A percentile compares a stretch with the other conserved stretches of the same genome.
Conservation (phyloP, 1,140 invertebrate genomes). For the Aphaenogaster ashmeadi region DNA sequence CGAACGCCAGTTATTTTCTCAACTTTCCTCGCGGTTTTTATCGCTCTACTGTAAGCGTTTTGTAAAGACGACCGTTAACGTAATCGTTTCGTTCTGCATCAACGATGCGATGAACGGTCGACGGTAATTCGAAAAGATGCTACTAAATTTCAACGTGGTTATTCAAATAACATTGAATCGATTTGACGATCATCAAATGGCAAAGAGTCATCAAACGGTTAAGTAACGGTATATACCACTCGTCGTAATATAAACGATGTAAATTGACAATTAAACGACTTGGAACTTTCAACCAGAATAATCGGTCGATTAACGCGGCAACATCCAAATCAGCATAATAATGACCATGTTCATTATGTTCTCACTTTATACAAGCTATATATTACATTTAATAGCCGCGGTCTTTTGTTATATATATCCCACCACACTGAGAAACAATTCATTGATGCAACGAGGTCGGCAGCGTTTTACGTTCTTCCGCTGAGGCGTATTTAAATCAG, state of each 20-base stretch:
- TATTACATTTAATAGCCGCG: slow-evolving; percentile 28
- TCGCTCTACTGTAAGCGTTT: slow-evolving; percentile 4
- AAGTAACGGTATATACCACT: not conserved
- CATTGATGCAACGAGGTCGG: slow-evolving; percentile 40
- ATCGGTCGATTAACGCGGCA: slow-evolving; percentile 11
- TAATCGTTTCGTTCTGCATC: slow-evolving; percentile 63
- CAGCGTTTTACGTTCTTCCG: slow-evolving; percentile 60
- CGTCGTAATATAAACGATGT: not conserved
- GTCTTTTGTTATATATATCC: slow-evolving; percentile 10
- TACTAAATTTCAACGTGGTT: not conserved
- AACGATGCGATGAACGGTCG: not conserved
- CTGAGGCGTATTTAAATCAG: slow-evolving; percentile 40
- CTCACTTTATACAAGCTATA: slow-evolving; percentile 2
- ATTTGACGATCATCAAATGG: not conserved
- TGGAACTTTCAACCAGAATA: not conserved
- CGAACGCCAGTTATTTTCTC: slow-evolving; percentile 11
- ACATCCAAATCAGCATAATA: slow-evolving; percentile 11
- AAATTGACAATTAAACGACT: slow-evolving; percentile 43
- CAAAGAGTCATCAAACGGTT: not conserved
- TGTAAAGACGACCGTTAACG: slow-evolving; percentile 47
- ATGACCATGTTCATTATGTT: slow-evolving; percentile 16
- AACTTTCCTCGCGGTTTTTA: slow-evolving; percentile 50
- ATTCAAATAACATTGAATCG: not conserved
- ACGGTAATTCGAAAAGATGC: not conserved
- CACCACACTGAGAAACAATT: slow-evolving; percentile 22